Evolutionary conservation across 1,140 invertebrate species (phyloP).

Genomic region (Nylanderia fulva): DNA sequence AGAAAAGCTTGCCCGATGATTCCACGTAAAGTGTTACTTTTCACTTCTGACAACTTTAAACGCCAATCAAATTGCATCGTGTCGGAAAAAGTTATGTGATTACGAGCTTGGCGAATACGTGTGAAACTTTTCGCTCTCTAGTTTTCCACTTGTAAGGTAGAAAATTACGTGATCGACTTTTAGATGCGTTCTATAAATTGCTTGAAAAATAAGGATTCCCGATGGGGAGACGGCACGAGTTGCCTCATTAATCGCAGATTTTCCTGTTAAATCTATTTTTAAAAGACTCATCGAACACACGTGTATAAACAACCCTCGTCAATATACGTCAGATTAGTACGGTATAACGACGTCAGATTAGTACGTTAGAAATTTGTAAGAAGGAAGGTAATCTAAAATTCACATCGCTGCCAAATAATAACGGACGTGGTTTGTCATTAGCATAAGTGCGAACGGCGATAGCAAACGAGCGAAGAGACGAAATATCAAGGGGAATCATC

Average conservation of each 20-base stretch:
- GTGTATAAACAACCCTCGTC: neutral
- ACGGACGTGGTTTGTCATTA: conserved; percentile 12
- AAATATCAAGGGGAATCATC: conserved; percentile 15
- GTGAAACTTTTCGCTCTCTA: conserved; percentile 31
- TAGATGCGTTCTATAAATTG: neutral
- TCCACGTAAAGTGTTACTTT: conserved; percentile 27
- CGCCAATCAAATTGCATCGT: conserved; percentile 34
- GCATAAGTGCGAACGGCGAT: conserved; percentile 2
- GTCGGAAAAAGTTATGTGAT: conserved; percentile 33
- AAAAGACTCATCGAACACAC: neutral
- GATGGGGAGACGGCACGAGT: neutral
- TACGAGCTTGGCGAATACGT: conserved; percentile 22
- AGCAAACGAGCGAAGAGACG: neutral
- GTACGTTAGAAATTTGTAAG: conserved; percentile 1
- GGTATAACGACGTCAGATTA: neutral
- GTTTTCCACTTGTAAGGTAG: conserved; percentile 25
- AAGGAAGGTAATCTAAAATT: neutral
- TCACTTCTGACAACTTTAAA: conserved; percentile 40
- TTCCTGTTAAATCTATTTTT: neutral
- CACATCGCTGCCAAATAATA: neutral
- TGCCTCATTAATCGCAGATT: conserved; percentile 16
- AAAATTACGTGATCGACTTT: conserved; percentile 40
- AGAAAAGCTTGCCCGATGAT: conserved; percentile 7
- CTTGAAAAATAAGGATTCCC: conserved; percentile 21
- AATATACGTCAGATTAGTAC: neutral